Percentiles rank a stretch among this genome's conserved stretches.
These are phyloP conservation scores for Chrysotoxum bicinctum DNA, from an alignment of 2,888 invertebrate genomes.

Conservation along the genomic window DNA sequence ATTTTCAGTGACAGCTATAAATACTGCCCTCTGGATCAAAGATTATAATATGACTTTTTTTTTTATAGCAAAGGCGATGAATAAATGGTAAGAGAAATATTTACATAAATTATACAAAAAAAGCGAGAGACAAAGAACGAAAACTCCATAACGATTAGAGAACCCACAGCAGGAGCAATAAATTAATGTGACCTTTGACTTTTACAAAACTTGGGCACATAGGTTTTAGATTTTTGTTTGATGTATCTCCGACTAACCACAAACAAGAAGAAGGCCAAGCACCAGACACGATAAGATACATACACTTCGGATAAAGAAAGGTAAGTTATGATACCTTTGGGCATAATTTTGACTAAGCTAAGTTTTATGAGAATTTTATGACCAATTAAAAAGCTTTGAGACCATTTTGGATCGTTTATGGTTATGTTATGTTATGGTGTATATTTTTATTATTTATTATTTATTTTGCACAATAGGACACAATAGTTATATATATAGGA, in stretches of 20 bases:
- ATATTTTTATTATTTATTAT: neutral
- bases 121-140: neutral
- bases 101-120: neutral
- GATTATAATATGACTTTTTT: neutral
- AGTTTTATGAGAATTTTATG: slow-evolving; percentile 3
- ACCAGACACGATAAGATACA: neutral
- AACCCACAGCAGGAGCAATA: neutral
- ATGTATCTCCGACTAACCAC: neutral
- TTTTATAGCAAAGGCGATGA: slow-evolving; percentile 1
- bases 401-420: neutral
- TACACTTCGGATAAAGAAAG: neutral
- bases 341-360: neutral
- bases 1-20: neutral
- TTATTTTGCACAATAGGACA: neutral
- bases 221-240: neutral
- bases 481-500: no score
- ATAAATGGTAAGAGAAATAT: neutral
- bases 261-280: neutral
- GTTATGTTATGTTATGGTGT: neutral
- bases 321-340: slow-evolving; percentile 1
- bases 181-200: slow-evolving; percentile 2
- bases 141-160: slow-evolving; percentile 1
- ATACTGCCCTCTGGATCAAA: neutral
- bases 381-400: slow-evolving; percentile 7
- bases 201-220: neutral